Base-by-base conservation (phyloP, 2,888 invertebrate species). In the Ophraella communa region DNA sequence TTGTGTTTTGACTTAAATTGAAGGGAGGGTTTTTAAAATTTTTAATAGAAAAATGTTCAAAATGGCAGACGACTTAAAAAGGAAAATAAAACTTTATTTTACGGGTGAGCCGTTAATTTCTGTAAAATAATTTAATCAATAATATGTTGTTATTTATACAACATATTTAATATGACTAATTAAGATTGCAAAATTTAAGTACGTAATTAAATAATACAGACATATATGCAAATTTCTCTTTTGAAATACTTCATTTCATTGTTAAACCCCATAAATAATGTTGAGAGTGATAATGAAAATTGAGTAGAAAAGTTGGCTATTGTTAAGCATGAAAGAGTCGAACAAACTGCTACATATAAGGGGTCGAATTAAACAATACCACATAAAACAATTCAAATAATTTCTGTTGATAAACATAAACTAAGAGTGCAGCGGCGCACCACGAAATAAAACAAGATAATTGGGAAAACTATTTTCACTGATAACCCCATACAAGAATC, bases 351-450 rank as follows among this genome's bases (percentile, higher is more conserved):
- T 47, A 47, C 47, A 47, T 47, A 47, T 47, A 47, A 47, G 47
- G 47, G 47, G 47, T 47, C 21, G 23, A 39, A 39, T 39, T 39
- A 47, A 47, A 47, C 47, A 47, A 47, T 47, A 47, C 47, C 47
- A 14, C 47, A n/a, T 23, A 23, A 23, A 47, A 21, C 47, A 47
- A 47, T 47, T 47, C 47, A 47, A 47, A 47, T 23, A 47, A 23
- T 47, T 47, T 23, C 21, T 45, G 45, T 45, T 21, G 23, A 45
- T 45, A 47, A 47, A 47, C 47, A 47, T 47, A 47, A n/a, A 47
- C 47, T 23, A 47, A 23, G 23, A 3, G 3, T 47, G n/a, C 23
- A 47, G 39, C 17, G 39, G 39, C 39, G 39, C 17, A 14, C 39
- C 7, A 14, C 14, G 14, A 14, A 39, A 30, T 30, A 30, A 30